Percentiles rank a stretch among this genome's conserved stretches.
Conservation (phyloP, 2,888 invertebrate genomes). For the Sclerodermus sp. region DNA sequence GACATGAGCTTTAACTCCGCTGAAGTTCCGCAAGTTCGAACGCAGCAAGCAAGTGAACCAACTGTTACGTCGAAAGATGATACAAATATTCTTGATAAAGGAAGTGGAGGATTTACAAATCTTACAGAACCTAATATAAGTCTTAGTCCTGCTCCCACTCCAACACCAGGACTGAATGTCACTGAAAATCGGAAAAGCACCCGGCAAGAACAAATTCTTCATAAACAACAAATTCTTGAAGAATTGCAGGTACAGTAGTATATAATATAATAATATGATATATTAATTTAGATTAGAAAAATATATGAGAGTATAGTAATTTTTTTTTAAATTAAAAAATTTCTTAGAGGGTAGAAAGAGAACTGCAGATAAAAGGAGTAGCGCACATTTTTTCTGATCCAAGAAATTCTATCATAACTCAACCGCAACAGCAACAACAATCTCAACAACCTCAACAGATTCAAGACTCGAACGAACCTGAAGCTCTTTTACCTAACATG, state of each 20-base stretch:
- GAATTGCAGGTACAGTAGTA: constrained; percentile 57
- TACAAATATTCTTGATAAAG: constrained; percentile 58
- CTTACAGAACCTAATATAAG: constrained; percentile 51
- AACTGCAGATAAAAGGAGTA: constrained; percentile 63
- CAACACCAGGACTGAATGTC: constrained; percentile 30
- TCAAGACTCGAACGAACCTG: constrained; percentile 39
- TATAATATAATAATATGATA: no score
- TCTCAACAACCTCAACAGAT: constrained; percentile 43
- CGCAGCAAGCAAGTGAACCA: constrained; percentile 52
- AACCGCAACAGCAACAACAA: constrained; percentile 43
- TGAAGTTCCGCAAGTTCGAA: constrained; percentile 62
- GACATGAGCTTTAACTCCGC: constrained; percentile 62
- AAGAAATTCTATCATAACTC: constrained; percentile 41
- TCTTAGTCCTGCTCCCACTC: constrained; percentile 39
- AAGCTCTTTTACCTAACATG: constrained; percentile 56
- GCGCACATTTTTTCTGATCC: constrained; percentile 45
- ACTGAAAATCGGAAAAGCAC: constrained; percentile 45
- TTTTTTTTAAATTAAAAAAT: constrained; percentile 10
- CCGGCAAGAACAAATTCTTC: constrained; percentile 66
- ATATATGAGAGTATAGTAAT: no score
- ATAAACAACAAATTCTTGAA: constrained; percentile 72
- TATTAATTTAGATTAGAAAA: no score
- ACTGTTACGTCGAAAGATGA: constrained; percentile 59
- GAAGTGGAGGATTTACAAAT: constrained; percentile 49
- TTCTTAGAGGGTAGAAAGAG: constrained; percentile 68